These are phyloP conservation scores for Pogoniulus pusillus DNA, from an alignment of 2,797 vertebrate genomes.

Conservation along the genomic window DNA sequence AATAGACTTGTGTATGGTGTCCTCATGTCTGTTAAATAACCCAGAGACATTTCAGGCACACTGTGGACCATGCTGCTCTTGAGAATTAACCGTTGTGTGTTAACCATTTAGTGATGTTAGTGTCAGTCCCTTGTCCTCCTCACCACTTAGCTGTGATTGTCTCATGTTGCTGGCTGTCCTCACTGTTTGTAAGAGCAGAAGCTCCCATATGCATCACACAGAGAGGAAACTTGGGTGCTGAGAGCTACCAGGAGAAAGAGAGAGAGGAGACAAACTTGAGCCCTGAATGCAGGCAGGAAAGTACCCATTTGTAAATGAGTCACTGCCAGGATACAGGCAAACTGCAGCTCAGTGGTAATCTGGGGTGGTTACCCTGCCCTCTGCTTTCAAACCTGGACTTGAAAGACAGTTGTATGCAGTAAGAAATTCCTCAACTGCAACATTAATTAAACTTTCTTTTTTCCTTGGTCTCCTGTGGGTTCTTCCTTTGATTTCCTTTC, in stretches of 20 bases:
- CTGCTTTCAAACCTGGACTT: constrained; percentile 32
- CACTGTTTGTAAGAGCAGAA: background rate
- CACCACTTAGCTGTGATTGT: background rate
- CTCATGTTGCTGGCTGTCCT: background rate
- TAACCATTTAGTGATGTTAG: background rate
- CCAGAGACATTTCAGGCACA: background rate
- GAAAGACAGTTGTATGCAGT: constrained; percentile 17
- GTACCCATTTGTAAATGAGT: background rate
- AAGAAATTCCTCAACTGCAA: constrained; percentile 53
- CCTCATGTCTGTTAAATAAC: constrained; percentile 14
- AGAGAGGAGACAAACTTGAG: background rate
- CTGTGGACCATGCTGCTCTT: background rate
- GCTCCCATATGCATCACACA: rapidly evolving
- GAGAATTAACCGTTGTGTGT: background rate
- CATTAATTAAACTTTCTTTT: constrained; percentile 56
- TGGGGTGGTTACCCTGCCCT: background rate
- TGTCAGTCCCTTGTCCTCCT: background rate
- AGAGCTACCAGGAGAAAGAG: background rate
- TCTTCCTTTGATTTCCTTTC: constrained; percentile 43
- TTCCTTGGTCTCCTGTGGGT: background rate
- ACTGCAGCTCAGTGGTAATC: background rate
- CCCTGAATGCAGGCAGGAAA: background rate
- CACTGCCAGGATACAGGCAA: background rate
- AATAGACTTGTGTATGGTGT: background rate
- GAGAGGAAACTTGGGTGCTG: background rate